Evolutionary conservation across 1,140 invertebrate genomes (phyloP), one percentile per base, ranked within the genome.

Genomic region (Orius insidiosus): DNA sequence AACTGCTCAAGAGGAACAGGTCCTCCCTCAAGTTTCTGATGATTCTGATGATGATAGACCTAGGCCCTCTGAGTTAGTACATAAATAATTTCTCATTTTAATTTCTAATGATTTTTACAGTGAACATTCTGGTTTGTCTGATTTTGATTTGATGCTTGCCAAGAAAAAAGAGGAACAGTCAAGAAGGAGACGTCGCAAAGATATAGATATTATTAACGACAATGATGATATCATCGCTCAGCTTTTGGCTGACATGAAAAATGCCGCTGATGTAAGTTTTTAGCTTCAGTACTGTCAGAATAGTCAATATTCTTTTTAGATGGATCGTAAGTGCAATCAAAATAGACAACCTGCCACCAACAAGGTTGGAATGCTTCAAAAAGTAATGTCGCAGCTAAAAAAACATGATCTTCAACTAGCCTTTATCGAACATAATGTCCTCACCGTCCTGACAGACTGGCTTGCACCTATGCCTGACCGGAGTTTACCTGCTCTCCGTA

Each of bases 381-480:
- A 76, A 61, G 87, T 90, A 16, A 74, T 89, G 68, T 86, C 85
- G 8, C 89, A 96, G 63, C 67, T 97, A 34, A 89, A 87, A 55
- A 96, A 96, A 65, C 85, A 85, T 55, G 90, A 96, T 68, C 68
- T 97, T 42, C 88, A 95, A 62, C 70, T 88, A 31, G 89, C 92
- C 0, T 96, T 97, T 63, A 69, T 97, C 14, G 93, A 97, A 59
- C 88, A 94, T 60, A 94, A 94, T 59, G 81, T 94, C 48, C 69
- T 97, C 6, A 77, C 78, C 55, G 85, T 93, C 51, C 70, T 97
- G 30, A 95, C 90, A 38, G 93, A 97, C 68, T 98, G 95, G 95
- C 66, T 99, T 6, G 89, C 94, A 3, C 95, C 95, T 1, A 81
- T 99, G 73, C 94, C 95, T 15, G 94, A 98, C 66, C 76, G 89